Percentiles rank a stretch among this genome's conserved stretches.
These are phyloP conservation scores for Lycopodina hypogea DNA, from an alignment of 37 sponge, comb jelly and placozoan genomes.

Conservation along the genomic window DNA sequence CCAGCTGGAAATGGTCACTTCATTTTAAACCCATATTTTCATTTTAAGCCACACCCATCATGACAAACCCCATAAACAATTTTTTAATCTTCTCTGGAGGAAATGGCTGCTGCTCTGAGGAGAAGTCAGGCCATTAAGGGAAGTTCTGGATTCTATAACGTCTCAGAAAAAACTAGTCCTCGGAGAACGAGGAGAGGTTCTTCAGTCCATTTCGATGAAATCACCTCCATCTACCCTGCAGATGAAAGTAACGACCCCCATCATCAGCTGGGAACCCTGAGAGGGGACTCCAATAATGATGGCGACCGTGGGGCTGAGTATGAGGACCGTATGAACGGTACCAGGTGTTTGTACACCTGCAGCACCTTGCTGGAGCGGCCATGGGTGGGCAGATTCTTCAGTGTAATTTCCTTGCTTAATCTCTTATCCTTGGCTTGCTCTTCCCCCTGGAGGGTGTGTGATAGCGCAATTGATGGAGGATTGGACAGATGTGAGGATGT, in stretches of 20 bases:
- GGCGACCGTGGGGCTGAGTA: slow-evolving; percentile 3
- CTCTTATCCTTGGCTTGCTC: slow-evolving; percentile 39
- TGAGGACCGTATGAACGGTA: background rate
- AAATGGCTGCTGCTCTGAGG: slow-evolving; percentile 17
- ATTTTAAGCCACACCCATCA: no score
- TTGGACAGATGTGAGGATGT: background rate
- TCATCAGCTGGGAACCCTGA: background rate
- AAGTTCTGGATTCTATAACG: background rate
- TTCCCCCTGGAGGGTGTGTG: slow-evolving; percentile 13
- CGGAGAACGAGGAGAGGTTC: slow-evolving; percentile 9
- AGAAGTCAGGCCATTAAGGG: background rate
- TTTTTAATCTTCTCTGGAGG: no score
- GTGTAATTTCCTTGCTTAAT: slow-evolving; percentile 36
- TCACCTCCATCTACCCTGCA: slow-evolving; percentile 15
- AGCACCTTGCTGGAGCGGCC: slow-evolving; percentile 19
- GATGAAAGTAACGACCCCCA: background rate
- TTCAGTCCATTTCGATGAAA: slow-evolving; percentile 4
- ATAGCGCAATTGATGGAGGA: background rate
- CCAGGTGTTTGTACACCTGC: slow-evolving; percentile 10
- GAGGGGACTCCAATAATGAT: background rate
- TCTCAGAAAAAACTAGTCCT: background rate
- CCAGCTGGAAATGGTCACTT: no score
- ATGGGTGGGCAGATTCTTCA: slow-evolving; percentile 19
- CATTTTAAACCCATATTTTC: no score
- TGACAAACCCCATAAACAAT: no score